Conservation (phyloP, 1,140 invertebrate genomes). For the Batillaria attramentaria region DNA sequence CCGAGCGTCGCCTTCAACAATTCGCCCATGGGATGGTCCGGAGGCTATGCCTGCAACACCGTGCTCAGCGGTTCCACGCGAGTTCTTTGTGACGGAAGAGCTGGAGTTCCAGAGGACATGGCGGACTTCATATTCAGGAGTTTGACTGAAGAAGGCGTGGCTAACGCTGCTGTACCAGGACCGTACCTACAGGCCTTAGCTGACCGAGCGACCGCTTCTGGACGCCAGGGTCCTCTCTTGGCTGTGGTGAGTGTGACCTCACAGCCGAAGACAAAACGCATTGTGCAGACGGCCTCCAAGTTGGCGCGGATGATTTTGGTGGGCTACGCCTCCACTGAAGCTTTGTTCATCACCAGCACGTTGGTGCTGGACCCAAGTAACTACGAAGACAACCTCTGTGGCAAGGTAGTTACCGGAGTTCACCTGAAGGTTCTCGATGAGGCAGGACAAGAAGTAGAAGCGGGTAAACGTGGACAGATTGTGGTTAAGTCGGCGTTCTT, state of each 20-base stretch:
- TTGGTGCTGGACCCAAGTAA: no score
- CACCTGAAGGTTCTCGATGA: neutral
- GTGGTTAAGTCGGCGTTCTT: neutral
- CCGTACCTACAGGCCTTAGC: neutral
- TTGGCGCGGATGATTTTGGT: neutral
- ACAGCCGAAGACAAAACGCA: neutral
- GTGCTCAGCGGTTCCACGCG: neutral
- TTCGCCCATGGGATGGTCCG: neutral
- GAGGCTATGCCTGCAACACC: neutral
- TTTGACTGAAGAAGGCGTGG: conserved; percentile 1
- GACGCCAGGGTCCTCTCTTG: neutral
- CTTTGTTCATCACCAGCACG: neutral
- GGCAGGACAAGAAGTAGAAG: neutral
- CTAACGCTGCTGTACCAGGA: neutral
- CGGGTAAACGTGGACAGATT: neutral
- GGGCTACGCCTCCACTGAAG: neutral
- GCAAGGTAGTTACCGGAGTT: neutral
- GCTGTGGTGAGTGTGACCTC: neutral
- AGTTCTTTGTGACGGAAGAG: conserved; percentile 9
- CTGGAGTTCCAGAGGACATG: conserved; percentile 1
- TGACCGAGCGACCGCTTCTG: neutral
- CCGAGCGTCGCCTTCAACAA: neutral
- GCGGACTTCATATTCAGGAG: neutral
- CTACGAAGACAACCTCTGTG: neutral
- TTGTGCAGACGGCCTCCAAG: neutral